Evolutionary conservation across 2,888 invertebrate species (phyloP).

Genomic region (Magallana nippona): DNA sequence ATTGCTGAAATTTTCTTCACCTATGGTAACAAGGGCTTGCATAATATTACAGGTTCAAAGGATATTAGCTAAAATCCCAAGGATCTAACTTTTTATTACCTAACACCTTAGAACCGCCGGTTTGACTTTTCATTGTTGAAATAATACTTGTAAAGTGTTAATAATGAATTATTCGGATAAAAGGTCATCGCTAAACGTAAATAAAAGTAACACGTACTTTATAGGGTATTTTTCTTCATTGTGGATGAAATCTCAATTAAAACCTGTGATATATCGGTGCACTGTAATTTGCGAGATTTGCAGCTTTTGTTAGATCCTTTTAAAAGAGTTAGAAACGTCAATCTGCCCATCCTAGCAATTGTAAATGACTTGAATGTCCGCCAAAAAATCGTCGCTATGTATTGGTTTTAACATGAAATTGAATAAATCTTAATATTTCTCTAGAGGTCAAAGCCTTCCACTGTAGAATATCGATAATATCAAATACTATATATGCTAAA

Average conservation of each 20-base stretch:
- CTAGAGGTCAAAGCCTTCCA: not conserved
- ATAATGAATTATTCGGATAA: not conserved
- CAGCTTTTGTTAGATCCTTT: not conserved
- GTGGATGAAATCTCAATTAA: not conserved
- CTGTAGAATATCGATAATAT: not conserved
- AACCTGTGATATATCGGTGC: not conserved
- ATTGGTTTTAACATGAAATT: not conserved
- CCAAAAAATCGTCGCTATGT: not conserved
- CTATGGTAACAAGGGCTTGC: not conserved
- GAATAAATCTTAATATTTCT: not conserved
- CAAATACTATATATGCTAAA: too few species aligned
- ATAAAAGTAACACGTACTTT: not conserved
- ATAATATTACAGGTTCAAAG: not conserved
- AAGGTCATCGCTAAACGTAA: not conserved
- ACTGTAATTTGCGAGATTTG: not conserved
- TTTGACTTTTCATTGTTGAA: conserved; percentile 16
- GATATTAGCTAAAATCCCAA: not conserved
- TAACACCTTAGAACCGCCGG: not conserved
- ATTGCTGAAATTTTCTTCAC: not conserved
- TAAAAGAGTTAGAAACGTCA: not conserved
- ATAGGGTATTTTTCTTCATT: not conserved
- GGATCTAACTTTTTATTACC: conserved; percentile 24
- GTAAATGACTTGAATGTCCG: not conserved
- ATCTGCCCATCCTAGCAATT: not conserved
- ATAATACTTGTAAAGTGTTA: not conserved